Conservation (phyloP, 2,113 vertebrate genomes). For the Eulacestoma nigropectus region DNA sequence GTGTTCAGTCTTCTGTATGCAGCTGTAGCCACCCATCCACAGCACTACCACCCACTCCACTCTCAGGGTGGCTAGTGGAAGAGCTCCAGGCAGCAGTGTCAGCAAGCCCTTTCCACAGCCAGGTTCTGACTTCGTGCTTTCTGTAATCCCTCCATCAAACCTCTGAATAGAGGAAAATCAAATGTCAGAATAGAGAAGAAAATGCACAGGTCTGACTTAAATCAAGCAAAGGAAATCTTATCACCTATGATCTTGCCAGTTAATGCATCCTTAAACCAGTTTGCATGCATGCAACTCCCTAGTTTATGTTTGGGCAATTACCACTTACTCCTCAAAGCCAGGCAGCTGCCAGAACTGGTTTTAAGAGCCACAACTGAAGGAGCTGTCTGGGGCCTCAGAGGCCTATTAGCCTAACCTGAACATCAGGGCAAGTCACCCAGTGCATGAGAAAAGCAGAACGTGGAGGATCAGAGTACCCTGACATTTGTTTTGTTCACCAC, state of each 20-base stretch:
- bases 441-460: background rate
- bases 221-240: background rate
- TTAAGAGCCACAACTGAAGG: constrained; percentile 29
- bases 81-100: background rate
- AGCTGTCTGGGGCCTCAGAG: background rate
- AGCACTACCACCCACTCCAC: background rate
- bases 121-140: background rate
- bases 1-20: background rate
- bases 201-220: background rate
- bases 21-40: background rate
- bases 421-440: background rate
- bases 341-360: constrained; percentile 48
- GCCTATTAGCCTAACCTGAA: constrained; percentile 26
- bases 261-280: background rate
- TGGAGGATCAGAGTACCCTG: background rate
- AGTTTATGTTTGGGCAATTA: constrained; percentile 8
- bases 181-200: background rate
- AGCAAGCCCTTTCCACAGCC: background rate
- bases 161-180: background rate
- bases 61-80: background rate
- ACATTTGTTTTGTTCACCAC: background rate
- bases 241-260: background rate
- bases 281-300: background rate
- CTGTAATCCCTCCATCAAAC: background rate
- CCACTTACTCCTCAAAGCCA: background rate